Conservation (phyloP, 2,888 invertebrate species). For the Abscondita cerata region DNA sequence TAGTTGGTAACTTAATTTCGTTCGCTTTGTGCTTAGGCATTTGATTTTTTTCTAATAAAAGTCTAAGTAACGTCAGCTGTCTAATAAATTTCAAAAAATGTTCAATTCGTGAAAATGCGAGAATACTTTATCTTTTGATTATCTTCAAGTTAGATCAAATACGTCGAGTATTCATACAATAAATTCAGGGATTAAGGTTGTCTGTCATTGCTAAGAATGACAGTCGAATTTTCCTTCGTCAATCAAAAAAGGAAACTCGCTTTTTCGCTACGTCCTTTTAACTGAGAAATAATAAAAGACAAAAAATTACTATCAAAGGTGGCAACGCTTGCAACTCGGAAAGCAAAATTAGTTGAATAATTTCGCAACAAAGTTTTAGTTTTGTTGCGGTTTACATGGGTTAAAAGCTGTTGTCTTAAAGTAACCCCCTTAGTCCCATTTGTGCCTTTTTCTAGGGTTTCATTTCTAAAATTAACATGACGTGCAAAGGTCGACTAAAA, state of each 20-base stretch:
- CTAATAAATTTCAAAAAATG: no score
- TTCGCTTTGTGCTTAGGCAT: no score
- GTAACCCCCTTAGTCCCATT: constrained; percentile 4
- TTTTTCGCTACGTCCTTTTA: background rate
- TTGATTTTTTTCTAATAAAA: no score
- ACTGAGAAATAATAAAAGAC: background rate
- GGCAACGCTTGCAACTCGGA: background rate
- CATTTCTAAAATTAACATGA: constrained; percentile 22
- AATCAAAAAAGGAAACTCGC: constrained; percentile 12
- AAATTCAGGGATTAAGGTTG: constrained; percentile 9
- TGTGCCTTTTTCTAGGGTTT: constrained; percentile 3
- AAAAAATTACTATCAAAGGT: background rate
- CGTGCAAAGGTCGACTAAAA: constrained; percentile 17
- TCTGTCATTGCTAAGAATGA: constrained; percentile 9
- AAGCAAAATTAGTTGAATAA: background rate
- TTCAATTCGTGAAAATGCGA: background rate
- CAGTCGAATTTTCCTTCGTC: constrained; percentile 16
- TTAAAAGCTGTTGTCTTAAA: background rate
- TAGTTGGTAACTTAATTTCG: no score
- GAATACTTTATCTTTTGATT: background rate
- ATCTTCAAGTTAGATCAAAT: constrained; percentile 1
- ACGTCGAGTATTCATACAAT: constrained; percentile 9
- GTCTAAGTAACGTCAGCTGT: no score
- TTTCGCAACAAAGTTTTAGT: background rate
- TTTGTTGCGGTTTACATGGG: constrained; percentile 3